Evolutionary conservation across 2,888 invertebrate genomes (phyloP).

Genomic region (Hyposoter didymator): DNA sequence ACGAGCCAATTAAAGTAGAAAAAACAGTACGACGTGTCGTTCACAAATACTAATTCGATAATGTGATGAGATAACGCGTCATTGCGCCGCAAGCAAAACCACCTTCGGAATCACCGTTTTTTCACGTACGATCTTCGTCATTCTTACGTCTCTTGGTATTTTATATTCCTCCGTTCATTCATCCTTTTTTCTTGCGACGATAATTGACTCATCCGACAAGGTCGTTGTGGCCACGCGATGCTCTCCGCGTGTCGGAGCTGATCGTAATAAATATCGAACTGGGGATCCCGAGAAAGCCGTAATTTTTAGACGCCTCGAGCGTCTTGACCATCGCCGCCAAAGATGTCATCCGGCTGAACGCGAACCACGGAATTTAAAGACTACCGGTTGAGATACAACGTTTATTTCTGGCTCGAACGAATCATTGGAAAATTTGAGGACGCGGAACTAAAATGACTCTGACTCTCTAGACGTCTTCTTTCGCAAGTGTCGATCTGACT

Average conservation of each 20-base stretch:
- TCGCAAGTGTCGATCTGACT: neutral
- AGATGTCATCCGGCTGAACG: slow-evolving; percentile 30
- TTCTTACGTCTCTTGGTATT: slow-evolving; percentile 43
- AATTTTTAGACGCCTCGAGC: slow-evolving; percentile 26
- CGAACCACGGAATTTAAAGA: slow-evolving; percentile 1
- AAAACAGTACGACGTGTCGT: neutral
- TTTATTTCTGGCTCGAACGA: slow-evolving; percentile 49
- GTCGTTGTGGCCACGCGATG: slow-evolving; percentile 61
- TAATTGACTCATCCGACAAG: slow-evolving; percentile 73
- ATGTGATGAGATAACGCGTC: slow-evolving; percentile 19
- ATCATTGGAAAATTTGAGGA: slow-evolving; percentile 30
- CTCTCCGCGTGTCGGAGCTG: neutral
- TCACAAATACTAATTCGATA: neutral
- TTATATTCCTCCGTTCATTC: slow-evolving; percentile 72
- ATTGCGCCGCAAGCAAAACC: slow-evolving; percentile 34
- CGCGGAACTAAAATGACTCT: neutral
- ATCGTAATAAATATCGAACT: slow-evolving; percentile 18
- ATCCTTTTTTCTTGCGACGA: slow-evolving; percentile 72
- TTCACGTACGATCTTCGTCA: slow-evolving; percentile 24
- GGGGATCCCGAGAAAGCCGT: slow-evolving; percentile 26
- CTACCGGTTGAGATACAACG: neutral
- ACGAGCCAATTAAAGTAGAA: slow-evolving; percentile 4
- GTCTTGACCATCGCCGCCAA: neutral
- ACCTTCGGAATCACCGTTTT: neutral
- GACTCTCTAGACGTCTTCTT: neutral